Base-by-base conservation (phyloP, 92 coral and sea anemone genomes). In the Scolanthus callimorphus region DNA sequence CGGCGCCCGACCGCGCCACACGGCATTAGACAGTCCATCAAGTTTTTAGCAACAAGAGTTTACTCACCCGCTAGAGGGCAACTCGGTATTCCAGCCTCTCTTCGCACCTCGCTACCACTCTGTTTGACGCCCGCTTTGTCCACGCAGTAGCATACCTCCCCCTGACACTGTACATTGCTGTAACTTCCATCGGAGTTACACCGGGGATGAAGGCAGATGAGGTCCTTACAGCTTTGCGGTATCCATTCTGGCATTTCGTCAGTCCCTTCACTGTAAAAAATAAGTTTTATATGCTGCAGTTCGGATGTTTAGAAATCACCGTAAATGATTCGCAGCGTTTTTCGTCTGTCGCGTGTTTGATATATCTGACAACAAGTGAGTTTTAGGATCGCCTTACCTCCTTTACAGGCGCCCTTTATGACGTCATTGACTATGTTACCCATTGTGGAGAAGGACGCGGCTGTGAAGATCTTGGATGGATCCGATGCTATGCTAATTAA, bases 401-500 rank as follows among this genome's bases (percentile, higher is more conserved):
- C 88, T 38, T 73, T 76, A 69, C 96, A 87, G 10, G 74, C 61
- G 6, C 30, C 59, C 15, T 54, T 27, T 13, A 63, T 49, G 17
- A 87, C 11, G 2, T 49, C 60, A 17, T 78, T 83, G 17, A 71
- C 25, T 11, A 87, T 29, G 22, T 57, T 58, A 29, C 52, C 54
- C 55, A 83, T 28, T 4, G 49, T 59, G 39, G 51, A 49, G 67
- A 87, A 87, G 8, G 72, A 63, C 3, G 51, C 22, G 39, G 69
- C 66, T 17, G 50, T 17, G 27, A 87, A 34, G 12, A 74, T 58
- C 17, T 78, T 83, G 17, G 69, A 48, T 39, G 67, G 81, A 51
- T 70, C 83, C 15, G 90, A 73, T 20, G 90, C 83, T 9, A 87
- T 34, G 26, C 41, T 53, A 28, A 56, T 51, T 17, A 87, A 77